Base-by-base conservation (phyloP, 1,140 invertebrate species). In the Wasmannia auropunctata region DNA sequence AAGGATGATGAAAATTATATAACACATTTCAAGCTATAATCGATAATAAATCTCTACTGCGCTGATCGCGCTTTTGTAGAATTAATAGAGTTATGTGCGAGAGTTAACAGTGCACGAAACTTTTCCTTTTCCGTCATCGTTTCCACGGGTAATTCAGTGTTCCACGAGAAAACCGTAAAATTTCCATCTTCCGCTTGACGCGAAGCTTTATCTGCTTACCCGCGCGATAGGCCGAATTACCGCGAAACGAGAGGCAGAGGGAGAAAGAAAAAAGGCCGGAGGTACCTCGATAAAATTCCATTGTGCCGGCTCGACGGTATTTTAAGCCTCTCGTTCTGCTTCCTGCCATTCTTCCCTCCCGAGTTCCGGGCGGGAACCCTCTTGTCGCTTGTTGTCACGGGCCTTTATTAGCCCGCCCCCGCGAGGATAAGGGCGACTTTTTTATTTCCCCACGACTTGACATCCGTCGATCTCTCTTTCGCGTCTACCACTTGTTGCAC, bases 391-490 rank as follows among this genome's bases (percentile, higher is more conserved):
- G 88, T 91, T 91, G 91, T 91, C 91, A 89, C 90, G 87, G 67
- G 65, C 91, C 89, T 91, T 92, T 92, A 92, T 92, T 92, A 92
- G 91, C 75, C 76, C 88, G 72, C 56, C 72, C n/a, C 60, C 79
- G 46, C 54, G 75, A 80, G 89, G 77, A 91, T 86, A 85, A 92
- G 91, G 91, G 89, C 90, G 91, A 92, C 91, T 92, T 92, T 92
- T 92, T 92, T 92, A 92, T 92, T 92, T 92, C 91, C 91, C 89
- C 91, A 88, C 91, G 89, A 90, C 91, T 92, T 92, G 91, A 92
- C 91, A 92, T 92, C 89, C 91, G 86, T 91, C 91, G 86, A 90
- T 91, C 91, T 91, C 90, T 80, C 77, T 84, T 88, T 90, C 81
- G 75, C 80, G 62, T 90, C 76, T 81, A 74, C 90, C 91, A 92